These are phyloP conservation scores for Coptodon rendalli DNA, from an alignment of 2,113 vertebrate species.

Conservation along the genomic window DNA sequence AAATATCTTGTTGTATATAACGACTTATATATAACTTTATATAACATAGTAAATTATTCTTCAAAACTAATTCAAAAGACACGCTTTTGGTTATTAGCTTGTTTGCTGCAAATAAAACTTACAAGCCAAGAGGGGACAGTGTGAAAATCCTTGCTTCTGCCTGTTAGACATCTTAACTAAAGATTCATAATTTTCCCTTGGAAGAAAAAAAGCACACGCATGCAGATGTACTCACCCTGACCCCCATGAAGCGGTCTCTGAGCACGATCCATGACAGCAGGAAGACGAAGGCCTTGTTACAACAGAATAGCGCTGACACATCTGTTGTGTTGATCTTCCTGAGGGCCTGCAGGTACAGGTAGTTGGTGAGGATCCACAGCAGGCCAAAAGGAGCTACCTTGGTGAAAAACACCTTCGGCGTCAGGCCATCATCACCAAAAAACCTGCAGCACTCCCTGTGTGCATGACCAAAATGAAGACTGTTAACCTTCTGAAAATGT, in stretches of 20 bases:
- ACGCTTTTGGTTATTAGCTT: neutral
- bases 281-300: constrained; percentile 98
- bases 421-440: constrained; percentile 93
- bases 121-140: neutral
- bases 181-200: neutral
- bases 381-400: constrained; percentile 92
- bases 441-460: constrained; percentile 91
- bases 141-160: neutral
- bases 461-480: constrained; percentile 18
- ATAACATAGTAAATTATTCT: neutral
- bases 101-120: neutral
- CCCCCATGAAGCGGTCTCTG: constrained; percentile 97
- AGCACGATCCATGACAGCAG: constrained; percentile 98
- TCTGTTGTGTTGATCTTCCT: constrained; percentile 97
- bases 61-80: neutral
- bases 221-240: constrained; percentile 83
- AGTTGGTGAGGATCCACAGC: constrained; percentile 96
- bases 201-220: neutral
- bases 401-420: constrained; percentile 91
- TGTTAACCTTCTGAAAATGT: neutral
- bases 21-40: neutral
- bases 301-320: constrained; percentile 94
- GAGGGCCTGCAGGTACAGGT: constrained; percentile 97
- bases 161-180: neutral
- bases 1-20: neutral